Percentiles rank a stretch among this genome's conserved stretches.
Evolutionary conservation across 2,888 invertebrate genomes (phyloP).

Genomic region (Caenorhabditis angaria): DNA sequence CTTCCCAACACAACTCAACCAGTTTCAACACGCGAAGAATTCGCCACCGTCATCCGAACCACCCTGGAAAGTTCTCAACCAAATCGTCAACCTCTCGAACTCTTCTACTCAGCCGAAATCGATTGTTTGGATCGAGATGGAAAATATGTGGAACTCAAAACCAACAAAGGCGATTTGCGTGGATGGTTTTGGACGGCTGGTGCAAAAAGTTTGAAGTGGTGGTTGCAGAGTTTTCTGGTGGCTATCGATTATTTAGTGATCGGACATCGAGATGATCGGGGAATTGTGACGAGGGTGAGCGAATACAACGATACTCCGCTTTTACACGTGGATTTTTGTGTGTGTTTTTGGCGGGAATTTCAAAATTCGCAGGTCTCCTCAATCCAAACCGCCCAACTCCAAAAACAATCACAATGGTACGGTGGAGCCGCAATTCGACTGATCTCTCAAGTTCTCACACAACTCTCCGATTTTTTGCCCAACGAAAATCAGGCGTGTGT

Average conservation of each 20-base stretch:
- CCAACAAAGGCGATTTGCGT: constrained; percentile 44
- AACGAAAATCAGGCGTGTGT: constrained; percentile 29
- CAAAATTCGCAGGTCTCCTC: constrained; percentile 16
- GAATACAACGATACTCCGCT: too few relatives aligned
- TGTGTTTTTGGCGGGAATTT: neutral
- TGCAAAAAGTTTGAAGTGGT: constrained; percentile 72
- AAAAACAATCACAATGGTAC: constrained; percentile 30
- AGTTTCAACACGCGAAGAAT: constrained; percentile 47
- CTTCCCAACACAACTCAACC: constrained; percentile 31
- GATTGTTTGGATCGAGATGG: constrained; percentile 47
- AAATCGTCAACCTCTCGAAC: constrained; percentile 7
- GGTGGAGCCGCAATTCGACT: constrained; percentile 31
- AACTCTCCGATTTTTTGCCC: constrained; percentile 17
- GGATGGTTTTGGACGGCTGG: constrained; percentile 44
- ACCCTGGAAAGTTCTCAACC: neutral
- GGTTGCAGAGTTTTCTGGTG: constrained; percentile 83
- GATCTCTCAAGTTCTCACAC: constrained; percentile 27
- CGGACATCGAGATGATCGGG: constrained; percentile 81
- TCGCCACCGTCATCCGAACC: constrained; percentile 33
- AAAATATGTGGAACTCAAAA: constrained; percentile 52
- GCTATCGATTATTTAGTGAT: constrained; percentile 80
- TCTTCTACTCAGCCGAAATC: constrained; percentile 48
- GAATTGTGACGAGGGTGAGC: constrained; percentile 77
- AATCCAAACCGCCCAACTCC: constrained; percentile 26
- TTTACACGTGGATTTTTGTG: too few relatives aligned